Evolutionary conservation across 2,113 vertebrate species (phyloP), one percentile per base, ranked within the genome.

Genomic region (Uria aalge): DNA sequence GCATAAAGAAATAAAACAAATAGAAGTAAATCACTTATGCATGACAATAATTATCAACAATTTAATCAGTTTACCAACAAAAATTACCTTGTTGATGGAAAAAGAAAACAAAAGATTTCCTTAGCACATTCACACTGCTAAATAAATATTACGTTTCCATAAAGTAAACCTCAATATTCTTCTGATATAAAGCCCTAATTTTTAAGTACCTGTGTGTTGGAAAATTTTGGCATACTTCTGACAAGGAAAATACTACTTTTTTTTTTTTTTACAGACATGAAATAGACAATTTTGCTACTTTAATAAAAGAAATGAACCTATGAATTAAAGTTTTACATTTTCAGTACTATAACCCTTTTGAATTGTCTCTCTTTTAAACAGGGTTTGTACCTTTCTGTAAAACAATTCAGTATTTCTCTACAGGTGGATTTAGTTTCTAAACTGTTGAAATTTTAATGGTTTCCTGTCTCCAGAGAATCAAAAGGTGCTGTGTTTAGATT

Each of bases 361-460:
- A 96, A 89, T 78, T 79, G 78, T 92, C 52, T 67, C 91, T 93
- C n/a, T 94, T 94, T 95, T 88, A 92, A 96, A 91, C 88, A 76
- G 75, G 18, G n/a, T 96, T 96, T 96, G 71, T 86, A 92, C 64
- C 64, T 94, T 93, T 84, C 66, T 34, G 55, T 97, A 96, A 97
- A 97, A 88, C 67, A 95, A 97, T 94, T 98, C 91, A 60, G 52
- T 63, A 53, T 90, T 97, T 83, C 69, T 93, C 83, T 95, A 74
- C 77, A 97, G 81, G 95, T 95, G 96, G 96, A 97, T 97, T 96
- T 97, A 84, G 94, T 86, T 97, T 97, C 90, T 94, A 78, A 95
- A 79, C 96, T 92, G 94, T 96, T 98, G 96, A 98, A 98, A 98
- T 90, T 97, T 98, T 98, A 96, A 98, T 98, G 88, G 80, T 9